Evolutionary conservation across 2,888 invertebrate genomes (phyloP), one percentile per base, ranked within the genome.

Genomic region (Didymodactylos carnosus): DNA sequence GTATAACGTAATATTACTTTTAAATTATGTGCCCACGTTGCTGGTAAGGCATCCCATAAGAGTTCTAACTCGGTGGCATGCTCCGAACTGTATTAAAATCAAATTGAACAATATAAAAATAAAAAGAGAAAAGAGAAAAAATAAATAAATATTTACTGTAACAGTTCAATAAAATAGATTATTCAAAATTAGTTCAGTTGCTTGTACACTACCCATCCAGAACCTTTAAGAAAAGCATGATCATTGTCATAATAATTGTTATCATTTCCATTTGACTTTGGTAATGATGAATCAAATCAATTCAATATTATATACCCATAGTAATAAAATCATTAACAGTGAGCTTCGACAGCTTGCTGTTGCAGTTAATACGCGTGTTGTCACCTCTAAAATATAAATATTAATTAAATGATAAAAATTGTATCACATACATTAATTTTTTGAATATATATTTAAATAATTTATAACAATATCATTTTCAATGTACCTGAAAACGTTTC

Each of bases 101-200:
- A 72, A 75, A 72, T 75, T 49, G 39, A 39, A 16, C 19, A 71
- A 53, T 51, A 46, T 73, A 51, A 72, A 71, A 53, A 70, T 71
- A 49, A 74, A 75, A 62, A 75, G 27, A 69, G 35, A 69, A 27
- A 19, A 70, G 39, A 71, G 6, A 71, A 75, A 25, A 81, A 80
- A 77, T 78, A 78, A 79, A 76, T 29, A 16, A 41, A 40, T 39
- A n/a, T 76, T 75, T 73, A 83, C 83, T 79, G 81, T 83, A 6
- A 93, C 91, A 10, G 97, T 98, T 79, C 97, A 91, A 84, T 95
- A 97, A 84, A 98, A 92, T 27, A 98, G 88, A 85, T 98, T 98
- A 84, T 98, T 98, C 76, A 98, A 87, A 71, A 98, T 93, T 93
- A 98, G 94, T 85, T 98, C 97, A 0, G 97, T 98, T n/a, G 97